phyloP scores from a whole-genome alignment of 2,113 vertebrate species.

The Brachirus orientalis region DNA sequence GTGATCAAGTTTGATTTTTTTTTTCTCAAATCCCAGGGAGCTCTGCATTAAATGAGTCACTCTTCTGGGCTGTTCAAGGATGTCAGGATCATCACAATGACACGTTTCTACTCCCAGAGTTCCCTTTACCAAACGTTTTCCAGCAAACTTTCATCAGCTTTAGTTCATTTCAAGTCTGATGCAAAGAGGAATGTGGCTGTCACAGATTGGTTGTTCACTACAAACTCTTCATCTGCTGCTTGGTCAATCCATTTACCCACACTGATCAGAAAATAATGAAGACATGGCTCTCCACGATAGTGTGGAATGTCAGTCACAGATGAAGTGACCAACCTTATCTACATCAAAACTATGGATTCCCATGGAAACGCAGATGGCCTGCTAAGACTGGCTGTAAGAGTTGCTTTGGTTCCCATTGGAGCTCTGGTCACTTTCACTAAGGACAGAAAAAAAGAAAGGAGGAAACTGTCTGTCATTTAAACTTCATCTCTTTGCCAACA shows the following conservation, averaged over 20 bases:
- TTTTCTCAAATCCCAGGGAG: conserved; percentile 57
- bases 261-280: conserved; percentile 21
- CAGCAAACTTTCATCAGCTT: conserved; percentile 33
- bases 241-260: conserved; percentile 21
- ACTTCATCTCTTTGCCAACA: neutral
- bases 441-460: conserved; percentile 7
- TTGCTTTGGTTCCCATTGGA: conserved; percentile 98
- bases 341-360: conserved; percentile 20
- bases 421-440: conserved; percentile 97
- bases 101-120: conserved; percentile 18
- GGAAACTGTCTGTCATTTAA: neutral
- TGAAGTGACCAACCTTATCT: conserved; percentile 3
- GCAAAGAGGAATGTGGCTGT: neutral
- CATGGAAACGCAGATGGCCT: neutral
- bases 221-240: neutral
- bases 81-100: conserved; percentile 71
- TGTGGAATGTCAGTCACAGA: neutral
- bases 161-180: conserved; percentile 48
- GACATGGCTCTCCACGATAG: conserved; percentile 6
- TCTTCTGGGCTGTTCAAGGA: conserved; percentile 75
- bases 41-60: conserved; percentile 24
- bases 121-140: neutral
- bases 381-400: conserved; percentile 96
- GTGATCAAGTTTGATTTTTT: conserved; percentile 69
- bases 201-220: neutral